phyloP scores from a whole-genome alignment of 2,797 vertebrate genomes.

The Siniperca scherzeri region DNA sequence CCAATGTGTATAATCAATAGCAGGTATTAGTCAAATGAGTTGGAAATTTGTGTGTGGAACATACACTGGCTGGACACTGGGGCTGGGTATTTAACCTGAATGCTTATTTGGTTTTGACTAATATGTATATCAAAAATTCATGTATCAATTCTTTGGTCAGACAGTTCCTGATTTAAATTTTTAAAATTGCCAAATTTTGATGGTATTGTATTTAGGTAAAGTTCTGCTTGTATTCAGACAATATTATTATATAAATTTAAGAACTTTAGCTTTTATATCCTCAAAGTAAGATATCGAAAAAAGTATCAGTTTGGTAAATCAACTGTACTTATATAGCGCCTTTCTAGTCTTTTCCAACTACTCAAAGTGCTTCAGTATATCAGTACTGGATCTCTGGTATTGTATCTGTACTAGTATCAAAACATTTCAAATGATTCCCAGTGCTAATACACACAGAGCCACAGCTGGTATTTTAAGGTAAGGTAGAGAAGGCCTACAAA shows the following conservation, averaged over 20 bases:
- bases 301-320: background rate
- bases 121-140: no score
- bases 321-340: no score
- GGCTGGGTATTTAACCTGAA: no score
- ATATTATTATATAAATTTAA: background rate
- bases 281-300: background rate
- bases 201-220: no score
- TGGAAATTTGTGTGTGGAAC: no score
- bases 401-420: background rate
- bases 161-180: no score
- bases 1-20: background rate
- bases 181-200: no score
- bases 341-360: no score
- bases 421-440: background rate
- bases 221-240: background rate
- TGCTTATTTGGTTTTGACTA: no score
- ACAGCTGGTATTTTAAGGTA: background rate
- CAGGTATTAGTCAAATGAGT: background rate
- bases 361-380: background rate
- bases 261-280: no score
- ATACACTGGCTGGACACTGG: no score
- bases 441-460: background rate
- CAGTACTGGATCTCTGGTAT: background rate
- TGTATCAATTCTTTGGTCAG: no score
- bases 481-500: background rate